These are phyloP conservation scores for Natator depressus DNA, from an alignment of 2,113 vertebrate species.

Conservation along the genomic window DNA sequence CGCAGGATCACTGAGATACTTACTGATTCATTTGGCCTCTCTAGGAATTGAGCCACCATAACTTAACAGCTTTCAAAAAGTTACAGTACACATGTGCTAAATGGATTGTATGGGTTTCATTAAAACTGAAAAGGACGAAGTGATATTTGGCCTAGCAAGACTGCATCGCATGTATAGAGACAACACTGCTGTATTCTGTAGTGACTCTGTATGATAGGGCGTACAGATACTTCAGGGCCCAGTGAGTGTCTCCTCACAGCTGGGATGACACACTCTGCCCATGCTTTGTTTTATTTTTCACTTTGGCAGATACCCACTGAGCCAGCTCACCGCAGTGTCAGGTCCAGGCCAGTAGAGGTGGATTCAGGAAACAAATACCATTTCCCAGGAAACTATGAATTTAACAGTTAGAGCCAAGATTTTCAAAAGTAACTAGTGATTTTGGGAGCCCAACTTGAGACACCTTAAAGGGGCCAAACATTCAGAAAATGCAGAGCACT, in stretches of 20 bases:
- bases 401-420: not conserved
- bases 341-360: not conserved
- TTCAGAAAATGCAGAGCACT: not conserved
- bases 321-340: not conserved
- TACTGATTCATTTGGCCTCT: not conserved
- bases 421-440: not conserved
- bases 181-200: not conserved
- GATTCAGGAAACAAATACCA: not conserved
- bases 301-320: not conserved
- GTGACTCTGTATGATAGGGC: not conserved
- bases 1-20: not conserved
- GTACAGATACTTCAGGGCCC: not conserved
- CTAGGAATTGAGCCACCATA: not conserved
- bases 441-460: not conserved
- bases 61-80: conserved; percentile 22
- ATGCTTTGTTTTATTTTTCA: not conserved
- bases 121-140: not conserved
- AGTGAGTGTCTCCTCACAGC: not conserved
- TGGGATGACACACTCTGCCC: not conserved
- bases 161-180: not conserved
- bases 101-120: not conserved
- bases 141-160: not conserved
- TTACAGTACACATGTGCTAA: not conserved
- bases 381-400: not conserved
- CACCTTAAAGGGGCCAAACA: not conserved